Evolutionary conservation across 2,797 vertebrate genomes (phyloP).

Genomic region (Heterohyrax brucei): DNA sequence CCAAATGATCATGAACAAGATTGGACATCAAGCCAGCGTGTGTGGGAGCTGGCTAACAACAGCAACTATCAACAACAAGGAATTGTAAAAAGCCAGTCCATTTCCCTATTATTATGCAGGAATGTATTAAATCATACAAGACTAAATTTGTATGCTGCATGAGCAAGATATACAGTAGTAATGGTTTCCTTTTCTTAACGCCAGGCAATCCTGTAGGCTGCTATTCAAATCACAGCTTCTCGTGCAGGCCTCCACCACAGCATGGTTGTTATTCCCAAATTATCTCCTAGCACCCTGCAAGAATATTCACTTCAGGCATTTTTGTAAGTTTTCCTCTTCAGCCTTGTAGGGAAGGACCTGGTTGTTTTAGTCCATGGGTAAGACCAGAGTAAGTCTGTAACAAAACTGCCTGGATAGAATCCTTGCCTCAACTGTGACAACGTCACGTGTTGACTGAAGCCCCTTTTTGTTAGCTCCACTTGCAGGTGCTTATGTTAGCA

Average conservation of each 20-base stretch:
- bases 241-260: neutral
- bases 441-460: neutral
- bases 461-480: neutral
- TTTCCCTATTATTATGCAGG: neutral
- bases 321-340: slow-evolving; percentile 42
- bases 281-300: neutral
- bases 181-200: neutral
- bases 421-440: neutral
- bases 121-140: neutral
- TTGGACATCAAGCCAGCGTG: neutral
- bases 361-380: neutral
- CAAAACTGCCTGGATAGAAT: neutral
- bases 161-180: neutral
- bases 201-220: neutral
- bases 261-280: neutral
- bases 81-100: neutral
- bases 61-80: neutral
- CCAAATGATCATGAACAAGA: neutral
- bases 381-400: neutral
- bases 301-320: slow-evolving; percentile 7
- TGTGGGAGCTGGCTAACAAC: neutral
- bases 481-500: neutral
- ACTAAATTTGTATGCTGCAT: neutral
- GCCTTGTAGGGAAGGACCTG: neutral
- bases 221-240: slow-evolving; percentile 22